Conservation (phyloP, 2,888 invertebrate species). For the Drosophila stalkeri region DNA sequence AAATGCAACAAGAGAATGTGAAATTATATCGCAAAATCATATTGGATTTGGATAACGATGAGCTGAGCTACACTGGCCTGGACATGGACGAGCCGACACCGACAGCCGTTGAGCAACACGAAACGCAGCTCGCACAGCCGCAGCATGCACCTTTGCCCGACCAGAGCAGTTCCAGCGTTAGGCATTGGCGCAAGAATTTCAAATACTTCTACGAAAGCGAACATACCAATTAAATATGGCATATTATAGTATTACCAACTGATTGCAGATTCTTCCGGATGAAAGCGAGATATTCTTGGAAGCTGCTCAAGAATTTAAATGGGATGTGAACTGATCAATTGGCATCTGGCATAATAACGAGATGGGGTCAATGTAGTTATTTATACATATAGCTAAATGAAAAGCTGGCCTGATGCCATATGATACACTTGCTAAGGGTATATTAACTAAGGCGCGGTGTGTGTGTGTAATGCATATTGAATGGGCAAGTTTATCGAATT, state of each 20-base stretch:
- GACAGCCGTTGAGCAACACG: constrained; percentile 10
- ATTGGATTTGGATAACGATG: constrained; percentile 69
- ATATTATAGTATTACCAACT: not conserved
- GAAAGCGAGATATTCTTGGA: too few relatives aligned
- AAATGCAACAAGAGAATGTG: constrained; percentile 62
- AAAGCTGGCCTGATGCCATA: constrained; percentile 67
- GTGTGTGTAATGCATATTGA: not conserved
- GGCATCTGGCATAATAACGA: not conserved
- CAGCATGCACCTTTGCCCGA: constrained; percentile 35
- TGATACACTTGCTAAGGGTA: not conserved
- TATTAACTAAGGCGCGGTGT: not conserved
- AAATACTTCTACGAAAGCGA: constrained; percentile 74
- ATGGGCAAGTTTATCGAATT: not conserved
- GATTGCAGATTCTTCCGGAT: not conserved
- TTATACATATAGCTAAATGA: constrained; percentile 45
- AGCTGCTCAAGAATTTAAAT: constrained; percentile 1
- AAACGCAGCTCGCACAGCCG: constrained; percentile 11
- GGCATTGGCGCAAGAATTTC: constrained; percentile 86
- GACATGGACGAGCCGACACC: constrained; percentile 43
- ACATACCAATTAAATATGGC: constrained; percentile 57
- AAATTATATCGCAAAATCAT: constrained; percentile 67
- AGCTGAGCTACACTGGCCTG: constrained; percentile 61
- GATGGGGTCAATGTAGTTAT: constrained; percentile 16
- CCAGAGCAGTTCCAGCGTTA: constrained; percentile 72
- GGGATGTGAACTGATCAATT: constrained; percentile 14